Conservation (phyloP, 2,888 invertebrate species). For the Mayetiola destructor region DNA sequence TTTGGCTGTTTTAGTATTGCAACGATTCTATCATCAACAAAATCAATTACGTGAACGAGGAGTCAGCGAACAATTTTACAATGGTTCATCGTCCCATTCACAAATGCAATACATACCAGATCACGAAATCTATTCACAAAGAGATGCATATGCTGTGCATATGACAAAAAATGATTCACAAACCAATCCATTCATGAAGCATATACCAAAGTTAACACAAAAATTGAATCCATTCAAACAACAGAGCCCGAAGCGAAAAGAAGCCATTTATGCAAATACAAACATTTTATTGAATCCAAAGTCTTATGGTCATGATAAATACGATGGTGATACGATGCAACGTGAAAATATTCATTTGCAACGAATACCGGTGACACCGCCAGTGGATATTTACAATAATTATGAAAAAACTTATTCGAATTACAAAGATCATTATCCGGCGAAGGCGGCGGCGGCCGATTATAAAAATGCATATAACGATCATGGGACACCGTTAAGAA, state of each 20-base stretch:
- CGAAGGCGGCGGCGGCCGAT: too few species aligned
- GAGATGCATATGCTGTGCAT: neutral
- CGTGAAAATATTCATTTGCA: neutral
- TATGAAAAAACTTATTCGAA: neutral
- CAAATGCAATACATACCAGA: neutral
- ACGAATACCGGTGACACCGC: neutral
- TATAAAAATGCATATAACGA: neutral
- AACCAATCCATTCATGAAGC: slow-evolving; percentile 32
- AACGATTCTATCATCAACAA: slow-evolving; percentile 64
- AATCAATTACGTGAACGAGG: slow-evolving; percentile 50
- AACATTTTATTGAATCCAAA: neutral
- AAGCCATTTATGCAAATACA: neutral
- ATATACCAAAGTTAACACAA: slow-evolving; percentile 22
- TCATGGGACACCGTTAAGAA: neutral
- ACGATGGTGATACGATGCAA: neutral
- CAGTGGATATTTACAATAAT: neutral
- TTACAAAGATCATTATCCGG: neutral
- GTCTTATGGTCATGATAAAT: neutral
- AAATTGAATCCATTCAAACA: slow-evolving; percentile 11
- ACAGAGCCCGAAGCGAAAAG: slow-evolving; percentile 1
- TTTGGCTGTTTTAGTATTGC: slow-evolving; percentile 45
- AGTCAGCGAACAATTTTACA: slow-evolving; percentile 27
- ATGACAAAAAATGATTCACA: neutral
- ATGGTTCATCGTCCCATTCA: neutral
- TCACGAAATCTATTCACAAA: neutral